Conservation (phyloP, 2,888 invertebrate genomes). For the Atrina japonica region DNA sequence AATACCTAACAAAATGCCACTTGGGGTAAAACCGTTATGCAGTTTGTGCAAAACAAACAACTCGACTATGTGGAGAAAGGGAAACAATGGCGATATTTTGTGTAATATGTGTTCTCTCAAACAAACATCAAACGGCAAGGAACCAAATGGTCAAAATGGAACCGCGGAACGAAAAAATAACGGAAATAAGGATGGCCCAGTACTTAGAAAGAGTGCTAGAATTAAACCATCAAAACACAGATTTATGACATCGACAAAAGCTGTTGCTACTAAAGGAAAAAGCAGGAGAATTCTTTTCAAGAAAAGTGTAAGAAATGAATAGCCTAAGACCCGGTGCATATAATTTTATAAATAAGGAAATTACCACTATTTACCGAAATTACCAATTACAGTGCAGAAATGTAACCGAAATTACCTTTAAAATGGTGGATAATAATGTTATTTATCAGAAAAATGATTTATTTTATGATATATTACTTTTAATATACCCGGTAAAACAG, state of each 20-base stretch:
- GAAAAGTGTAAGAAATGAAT: conserved; percentile 84
- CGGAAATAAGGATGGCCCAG: conserved; percentile 60
- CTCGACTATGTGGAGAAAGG: conserved; percentile 87
- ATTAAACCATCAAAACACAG: conserved; percentile 75
- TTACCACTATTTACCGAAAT: too few relatives aligned
- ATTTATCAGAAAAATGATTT: too few relatives aligned
- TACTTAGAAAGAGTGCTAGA: conserved; percentile 75
- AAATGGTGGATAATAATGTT: too few relatives aligned
- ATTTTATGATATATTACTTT: too few relatives aligned
- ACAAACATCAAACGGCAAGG: conserved; percentile 74
- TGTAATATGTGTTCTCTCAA: conserved; percentile 87
- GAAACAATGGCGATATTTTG: conserved; percentile 86
- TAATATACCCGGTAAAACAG: too few relatives aligned
- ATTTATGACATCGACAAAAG: conserved; percentile 63
- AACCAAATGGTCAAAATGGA: conserved; percentile 38
- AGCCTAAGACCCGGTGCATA: too few relatives aligned
- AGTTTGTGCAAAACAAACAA: conserved; percentile 65
- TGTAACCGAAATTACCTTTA: too few relatives aligned
- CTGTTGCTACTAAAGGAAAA: conserved; percentile 84
- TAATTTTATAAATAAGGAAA: neutral
- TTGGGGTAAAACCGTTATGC: conserved; percentile 74
- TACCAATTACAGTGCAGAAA: too few relatives aligned
- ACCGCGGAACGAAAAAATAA: conserved; percentile 19
- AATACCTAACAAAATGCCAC: conserved; percentile 74
- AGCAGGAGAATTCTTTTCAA: conserved; percentile 88